phyloP scores from a whole-genome alignment of 2,797 vertebrate species.

The Takifugu ocellatus region DNA sequence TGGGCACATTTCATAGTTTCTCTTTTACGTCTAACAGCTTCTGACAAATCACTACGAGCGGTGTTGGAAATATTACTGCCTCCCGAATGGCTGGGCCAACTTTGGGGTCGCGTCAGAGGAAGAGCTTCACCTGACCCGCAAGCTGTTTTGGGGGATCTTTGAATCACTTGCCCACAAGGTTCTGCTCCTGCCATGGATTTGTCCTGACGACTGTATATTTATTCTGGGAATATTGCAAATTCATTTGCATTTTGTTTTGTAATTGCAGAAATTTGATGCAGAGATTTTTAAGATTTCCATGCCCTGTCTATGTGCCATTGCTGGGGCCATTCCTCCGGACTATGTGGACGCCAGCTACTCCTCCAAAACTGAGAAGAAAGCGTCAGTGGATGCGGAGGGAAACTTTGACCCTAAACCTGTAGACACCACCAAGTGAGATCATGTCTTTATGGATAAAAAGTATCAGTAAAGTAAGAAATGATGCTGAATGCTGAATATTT shows the following conservation, averaged over 20 bases:
- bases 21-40: conserved; percentile 69
- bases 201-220: not conserved
- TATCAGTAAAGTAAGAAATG: not conserved
- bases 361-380: conserved; percentile 92
- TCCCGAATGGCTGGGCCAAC: conserved; percentile 94
- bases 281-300: conserved; percentile 94
- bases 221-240: not conserved
- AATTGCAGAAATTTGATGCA: conserved; percentile 85
- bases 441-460: not conserved
- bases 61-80: conserved; percentile 96
- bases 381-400: conserved; percentile 92
- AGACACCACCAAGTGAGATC: conserved; percentile 89
- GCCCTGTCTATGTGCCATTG: conserved; percentile 92
- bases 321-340: conserved; percentile 90
- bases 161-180: conserved; percentile 93
- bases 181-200: not conserved
- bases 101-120: conserved; percentile 93
- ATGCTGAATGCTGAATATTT: conserved; percentile 11
- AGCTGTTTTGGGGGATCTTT: conserved; percentile 97
- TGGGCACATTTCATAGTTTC: not conserved
- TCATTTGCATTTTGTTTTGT: conserved; percentile 10
- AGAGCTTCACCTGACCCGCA: conserved; percentile 91
- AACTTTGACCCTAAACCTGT: conserved; percentile 96
- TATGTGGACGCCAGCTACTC: conserved; percentile 95
- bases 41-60: conserved; percentile 95